Evolutionary conservation across 1,140 invertebrate genomes (phyloP).

Genomic region (Neodiprion lecontei): DNA sequence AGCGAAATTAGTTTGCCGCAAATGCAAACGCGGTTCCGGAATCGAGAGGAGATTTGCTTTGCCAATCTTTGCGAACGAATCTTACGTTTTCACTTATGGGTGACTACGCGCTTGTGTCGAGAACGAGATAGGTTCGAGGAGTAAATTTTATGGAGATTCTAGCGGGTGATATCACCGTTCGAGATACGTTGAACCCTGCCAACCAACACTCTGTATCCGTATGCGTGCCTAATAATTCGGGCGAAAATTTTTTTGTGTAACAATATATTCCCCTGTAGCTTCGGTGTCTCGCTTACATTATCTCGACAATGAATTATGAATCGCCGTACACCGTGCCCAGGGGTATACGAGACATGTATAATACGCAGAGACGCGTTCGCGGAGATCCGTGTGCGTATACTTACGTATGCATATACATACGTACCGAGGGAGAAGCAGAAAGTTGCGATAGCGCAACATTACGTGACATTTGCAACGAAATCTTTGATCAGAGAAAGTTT

Average conservation of each 20-base stretch:
- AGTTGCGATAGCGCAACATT: background rate
- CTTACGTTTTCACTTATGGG: too few species aligned
- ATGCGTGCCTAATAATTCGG: background rate
- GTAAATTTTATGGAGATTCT: background rate
- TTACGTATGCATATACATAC: background rate
- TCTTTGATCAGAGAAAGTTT: constrained; percentile 1
- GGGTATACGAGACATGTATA: too few species aligned
- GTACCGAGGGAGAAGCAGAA: background rate
- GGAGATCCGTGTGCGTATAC: background rate
- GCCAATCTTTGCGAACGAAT: too few species aligned
- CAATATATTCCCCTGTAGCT: background rate
- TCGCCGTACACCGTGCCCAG: too few species aligned
- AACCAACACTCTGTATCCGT: too few species aligned
- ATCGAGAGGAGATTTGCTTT: too few species aligned
- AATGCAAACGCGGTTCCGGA: too few species aligned
- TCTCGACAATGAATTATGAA: too few species aligned
- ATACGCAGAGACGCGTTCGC: too few species aligned
- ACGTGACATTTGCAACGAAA: constrained; percentile 1
- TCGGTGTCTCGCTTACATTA: background rate
- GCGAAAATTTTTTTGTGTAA: background rate
- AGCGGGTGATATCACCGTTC: background rate
- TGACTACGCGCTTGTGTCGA: too few species aligned
- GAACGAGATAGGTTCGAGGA: background rate
- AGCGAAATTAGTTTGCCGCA: too few species aligned
- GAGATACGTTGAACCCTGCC: too few species aligned